These are phyloP conservation scores for Platichthys flesus DNA, from an alignment of 2,113 vertebrate species.

Conservation along the genomic window DNA sequence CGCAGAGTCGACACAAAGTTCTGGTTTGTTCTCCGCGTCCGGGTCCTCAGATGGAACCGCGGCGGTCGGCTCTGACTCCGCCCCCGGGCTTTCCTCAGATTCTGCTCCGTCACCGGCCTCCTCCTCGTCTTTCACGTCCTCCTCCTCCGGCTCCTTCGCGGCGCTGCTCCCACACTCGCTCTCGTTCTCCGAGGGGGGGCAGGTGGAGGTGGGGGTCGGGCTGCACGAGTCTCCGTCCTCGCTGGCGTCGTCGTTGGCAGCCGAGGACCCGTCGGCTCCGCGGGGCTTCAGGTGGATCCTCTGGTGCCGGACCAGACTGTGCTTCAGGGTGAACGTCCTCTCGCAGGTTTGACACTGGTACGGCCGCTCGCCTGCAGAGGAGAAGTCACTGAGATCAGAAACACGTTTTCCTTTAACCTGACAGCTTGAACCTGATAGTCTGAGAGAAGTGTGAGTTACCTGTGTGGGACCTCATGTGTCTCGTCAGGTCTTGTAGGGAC, in stretches of 20 bases:
- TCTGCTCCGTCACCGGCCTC: neutral
- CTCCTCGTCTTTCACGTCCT: slow-evolving; percentile 15
- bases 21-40: neutral
- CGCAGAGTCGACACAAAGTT: neutral
- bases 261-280: slow-evolving; percentile 65
- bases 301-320: slow-evolving; percentile 97
- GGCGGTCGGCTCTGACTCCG: accelerated
- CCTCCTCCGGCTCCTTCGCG: slow-evolving; percentile 60
- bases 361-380: slow-evolving; percentile 88
- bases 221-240: slow-evolving; percentile 88
- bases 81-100: neutral
- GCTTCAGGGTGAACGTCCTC: slow-evolving; percentile 97
- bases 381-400: neutral
- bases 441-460: slow-evolving; percentile 76
- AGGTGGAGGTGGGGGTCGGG: slow-evolving; percentile 88
- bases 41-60: neutral
- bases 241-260: slow-evolving; percentile 72
- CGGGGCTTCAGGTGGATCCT: slow-evolving; percentile 92
- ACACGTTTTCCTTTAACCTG: too few species aligned
- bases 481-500: slow-evolving; percentile 97
- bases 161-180: slow-evolving; percentile 68
- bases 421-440: neutral
- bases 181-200: slow-evolving; percentile 86
- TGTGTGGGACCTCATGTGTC: slow-evolving; percentile 98
- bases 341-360: slow-evolving; percentile 96